Evolutionary conservation across 2,113 vertebrate genomes (phyloP).

Genomic region (Pleuronectes platessa): DNA sequence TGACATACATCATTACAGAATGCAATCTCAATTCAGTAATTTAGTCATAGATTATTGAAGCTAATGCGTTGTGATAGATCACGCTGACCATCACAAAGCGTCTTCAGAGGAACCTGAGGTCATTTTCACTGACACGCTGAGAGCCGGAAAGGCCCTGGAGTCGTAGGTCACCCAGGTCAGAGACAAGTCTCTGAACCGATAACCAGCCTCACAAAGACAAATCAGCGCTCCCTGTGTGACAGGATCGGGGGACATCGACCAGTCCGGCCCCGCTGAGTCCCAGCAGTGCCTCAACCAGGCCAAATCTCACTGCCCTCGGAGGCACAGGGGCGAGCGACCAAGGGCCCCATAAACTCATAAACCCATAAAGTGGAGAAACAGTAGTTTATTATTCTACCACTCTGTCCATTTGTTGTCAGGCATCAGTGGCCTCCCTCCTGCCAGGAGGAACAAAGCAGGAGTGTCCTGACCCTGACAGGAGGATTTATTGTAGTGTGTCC

Average conservation of each 20-base stretch:
- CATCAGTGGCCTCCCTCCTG: slow-evolving; percentile 68
- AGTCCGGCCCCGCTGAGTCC: slow-evolving; percentile 23
- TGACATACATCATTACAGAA: no score
- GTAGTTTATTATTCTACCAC: slow-evolving; percentile 70
- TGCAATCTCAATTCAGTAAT: background rate
- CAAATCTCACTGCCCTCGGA: slow-evolving; percentile 33
- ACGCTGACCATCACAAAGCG: slow-evolving; percentile 46
- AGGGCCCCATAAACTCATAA: slow-evolving; percentile 64
- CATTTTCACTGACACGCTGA: slow-evolving; percentile 66
- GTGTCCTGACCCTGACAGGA: slow-evolving; percentile 69
- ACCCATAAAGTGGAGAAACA: slow-evolving; percentile 69
- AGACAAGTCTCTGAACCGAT: slow-evolving; percentile 41
- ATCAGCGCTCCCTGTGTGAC: slow-evolving; percentile 46
- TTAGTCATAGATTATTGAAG: slow-evolving; percentile 22
- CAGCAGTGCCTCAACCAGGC: background rate
- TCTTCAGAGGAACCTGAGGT: slow-evolving; percentile 35
- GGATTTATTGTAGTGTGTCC: slow-evolving; percentile 71
- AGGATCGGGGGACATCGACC: background rate
- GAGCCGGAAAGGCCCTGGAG: slow-evolving; percentile 50
- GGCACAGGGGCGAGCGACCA: slow-evolving; percentile 13
- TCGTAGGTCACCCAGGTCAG: slow-evolving; percentile 66
- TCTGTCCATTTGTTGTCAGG: slow-evolving; percentile 70
- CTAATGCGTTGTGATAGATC: slow-evolving; percentile 48
- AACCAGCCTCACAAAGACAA: slow-evolving; percentile 42
- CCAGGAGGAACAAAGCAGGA: slow-evolving; percentile 70